phyloP scores from a whole-genome alignment of 2,113 vertebrate genomes.

The Bubo bubo region DNA sequence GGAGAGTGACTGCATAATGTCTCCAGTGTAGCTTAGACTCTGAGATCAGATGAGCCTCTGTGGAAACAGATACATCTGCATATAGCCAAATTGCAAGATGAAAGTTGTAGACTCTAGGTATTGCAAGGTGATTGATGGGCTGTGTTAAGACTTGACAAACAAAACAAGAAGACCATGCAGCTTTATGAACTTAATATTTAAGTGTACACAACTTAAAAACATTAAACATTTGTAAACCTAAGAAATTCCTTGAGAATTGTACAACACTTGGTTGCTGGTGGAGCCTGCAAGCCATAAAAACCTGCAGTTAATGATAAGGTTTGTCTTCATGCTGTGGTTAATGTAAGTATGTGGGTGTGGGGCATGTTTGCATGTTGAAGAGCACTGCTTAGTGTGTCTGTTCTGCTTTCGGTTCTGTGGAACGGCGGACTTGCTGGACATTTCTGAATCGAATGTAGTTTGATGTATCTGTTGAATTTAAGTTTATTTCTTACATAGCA shows the following conservation, averaged over 20 bases:
- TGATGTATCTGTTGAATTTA: background rate
- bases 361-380: background rate
- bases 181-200: background rate
- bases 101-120: background rate
- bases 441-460: background rate
- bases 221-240: background rate
- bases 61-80: background rate
- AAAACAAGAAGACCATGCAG: background rate
- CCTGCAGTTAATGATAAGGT: constrained; percentile 1
- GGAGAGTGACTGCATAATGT: background rate
- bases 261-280: background rate
- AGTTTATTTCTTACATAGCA: background rate
- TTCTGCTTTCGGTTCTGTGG: background rate
- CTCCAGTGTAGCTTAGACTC: background rate
- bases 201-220: background rate
- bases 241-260: background rate
- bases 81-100: background rate
- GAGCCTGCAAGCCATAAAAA: background rate
- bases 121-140: background rate
- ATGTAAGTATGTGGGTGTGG: background rate
- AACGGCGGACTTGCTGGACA: background rate
- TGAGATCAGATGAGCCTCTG: background rate
- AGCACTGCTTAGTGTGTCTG: background rate
- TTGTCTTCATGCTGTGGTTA: background rate
- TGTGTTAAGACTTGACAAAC: background rate